Base-by-base conservation (phyloP, 2,888 invertebrate species). In the Eristalis intricaria region DNA sequence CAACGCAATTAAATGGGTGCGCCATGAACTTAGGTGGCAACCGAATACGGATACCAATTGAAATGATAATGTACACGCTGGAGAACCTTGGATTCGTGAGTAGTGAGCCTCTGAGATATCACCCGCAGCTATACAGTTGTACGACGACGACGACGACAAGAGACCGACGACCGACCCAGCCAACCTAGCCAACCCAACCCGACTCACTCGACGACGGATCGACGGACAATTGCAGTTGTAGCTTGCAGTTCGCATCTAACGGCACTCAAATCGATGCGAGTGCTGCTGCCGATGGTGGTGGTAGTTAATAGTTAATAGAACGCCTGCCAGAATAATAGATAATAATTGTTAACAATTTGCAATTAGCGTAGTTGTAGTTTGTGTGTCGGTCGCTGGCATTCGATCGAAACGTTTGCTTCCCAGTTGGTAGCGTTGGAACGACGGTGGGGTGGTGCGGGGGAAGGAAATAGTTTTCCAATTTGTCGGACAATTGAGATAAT, bases 301-400 rank as follows among this genome's bases (percentile, higher is more conserved):
- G 86, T 82, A 60, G 77, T 74, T 81, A 81, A 64, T 38, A 60
- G 38, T 73, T 79, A 79, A 84, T 84, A 80, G 79, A 84, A 83
- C 84, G 87, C 87, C 87, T 66, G 87, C 84, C 76, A 87, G 76
- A 84, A 87, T 87, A 84, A 87, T 87, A 80, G 87, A 84, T 80
- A 87, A 87, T 87, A 84, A 87, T 87, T 84, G 87, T 87, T 87
- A 87, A 87, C 87, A 84, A 87, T 87, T 83, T 83, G 83, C 87
- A 87, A 87, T 87, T 87, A 87, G 75, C 50, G 50, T 50, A 50
- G 50, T 50, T 19, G 50, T 50, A 50, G 19, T 19, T 86, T 83
- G 77, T 86, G 82, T 86, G 61, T 77, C 74, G 40, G 66, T 86
- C 38, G 38, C 64, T 19, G 26, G 38, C 38, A 38, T 64, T 80